A percentile compares a stretch with the other conserved stretches of the same genome.
Evolutionary conservation across 23 tunicate species (phyloP).

Genomic region (Trididemnum miniatum): DNA sequence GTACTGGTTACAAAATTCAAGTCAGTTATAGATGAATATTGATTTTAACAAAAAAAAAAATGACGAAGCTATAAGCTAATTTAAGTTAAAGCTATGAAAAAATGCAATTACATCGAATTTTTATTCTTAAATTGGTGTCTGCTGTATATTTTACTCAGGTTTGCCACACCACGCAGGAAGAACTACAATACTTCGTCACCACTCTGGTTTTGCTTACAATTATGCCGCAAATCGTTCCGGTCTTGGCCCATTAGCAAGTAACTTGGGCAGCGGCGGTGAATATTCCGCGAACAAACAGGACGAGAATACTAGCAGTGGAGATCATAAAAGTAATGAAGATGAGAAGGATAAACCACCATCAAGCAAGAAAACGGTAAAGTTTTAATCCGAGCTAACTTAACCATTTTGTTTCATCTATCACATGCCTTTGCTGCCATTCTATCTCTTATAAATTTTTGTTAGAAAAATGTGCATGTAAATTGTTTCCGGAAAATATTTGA

Average conservation of each 20-base stretch:
- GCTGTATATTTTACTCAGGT: too few species aligned
- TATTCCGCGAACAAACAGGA: background rate
- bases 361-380: background rate
- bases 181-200: constrained; percentile 2
- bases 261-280: constrained; percentile 23
- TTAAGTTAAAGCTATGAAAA: too few species aligned
- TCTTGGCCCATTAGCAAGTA: constrained; percentile 28
- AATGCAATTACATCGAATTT: too few species aligned
- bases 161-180: constrained; percentile 28
- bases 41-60: too few species aligned
- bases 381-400: background rate
- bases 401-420: background rate
- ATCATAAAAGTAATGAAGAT: constrained; percentile 2
- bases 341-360: constrained; percentile 7
- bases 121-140: too few species aligned
- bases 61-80: too few species aligned
- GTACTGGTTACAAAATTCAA: too few species aligned
- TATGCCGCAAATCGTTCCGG: constrained; percentile 42
- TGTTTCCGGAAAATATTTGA: too few species aligned
- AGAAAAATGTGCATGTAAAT: too few species aligned
- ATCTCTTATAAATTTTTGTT: too few species aligned
- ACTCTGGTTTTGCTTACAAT: constrained; percentile 31
- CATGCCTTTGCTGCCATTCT: too few species aligned
- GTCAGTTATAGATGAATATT: too few species aligned
- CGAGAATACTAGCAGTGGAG: background rate